These are phyloP conservation scores for Micronisus gabar DNA, from an alignment of 2,113 vertebrate genomes.

Conservation along the genomic window DNA sequence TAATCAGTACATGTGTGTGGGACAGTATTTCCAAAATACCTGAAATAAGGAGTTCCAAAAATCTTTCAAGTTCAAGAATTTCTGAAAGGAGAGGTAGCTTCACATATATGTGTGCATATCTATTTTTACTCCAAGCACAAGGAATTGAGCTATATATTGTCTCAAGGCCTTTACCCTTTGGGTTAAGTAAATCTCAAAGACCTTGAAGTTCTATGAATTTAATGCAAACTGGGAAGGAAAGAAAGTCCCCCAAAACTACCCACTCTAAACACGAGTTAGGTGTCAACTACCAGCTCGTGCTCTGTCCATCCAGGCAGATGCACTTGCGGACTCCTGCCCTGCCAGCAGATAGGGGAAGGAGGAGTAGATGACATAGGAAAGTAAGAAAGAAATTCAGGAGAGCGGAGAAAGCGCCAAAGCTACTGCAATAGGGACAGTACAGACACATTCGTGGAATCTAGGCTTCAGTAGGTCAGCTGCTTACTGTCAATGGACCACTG, in stretches of 20 bases:
- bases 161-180: not conserved
- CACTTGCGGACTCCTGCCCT: not conserved
- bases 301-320: not conserved
- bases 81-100: not conserved
- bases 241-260: no score
- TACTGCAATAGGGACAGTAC: not conserved
- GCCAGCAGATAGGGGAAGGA: not conserved
- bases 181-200: not conserved
- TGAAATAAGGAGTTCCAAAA: not conserved
- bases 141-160: not conserved
- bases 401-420: not conserved
- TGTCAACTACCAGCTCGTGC: not conserved
- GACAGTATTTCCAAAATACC: not conserved
- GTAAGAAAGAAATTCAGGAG: not conserved
- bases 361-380: not conserved
- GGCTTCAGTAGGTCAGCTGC: not conserved
- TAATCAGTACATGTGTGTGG: not conserved
- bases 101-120: not conserved
- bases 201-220: not conserved
- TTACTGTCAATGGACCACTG: not conserved
- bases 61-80: not conserved
- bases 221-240: not conserved
- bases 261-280: fast-evolving
- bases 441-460: not conserved
- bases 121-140: not conserved